A percentile compares a stretch with the other conserved stretches of the same genome.
phyloP scores from a whole-genome alignment of 2,888 invertebrate species.

The Tigriopus californicus region DNA sequence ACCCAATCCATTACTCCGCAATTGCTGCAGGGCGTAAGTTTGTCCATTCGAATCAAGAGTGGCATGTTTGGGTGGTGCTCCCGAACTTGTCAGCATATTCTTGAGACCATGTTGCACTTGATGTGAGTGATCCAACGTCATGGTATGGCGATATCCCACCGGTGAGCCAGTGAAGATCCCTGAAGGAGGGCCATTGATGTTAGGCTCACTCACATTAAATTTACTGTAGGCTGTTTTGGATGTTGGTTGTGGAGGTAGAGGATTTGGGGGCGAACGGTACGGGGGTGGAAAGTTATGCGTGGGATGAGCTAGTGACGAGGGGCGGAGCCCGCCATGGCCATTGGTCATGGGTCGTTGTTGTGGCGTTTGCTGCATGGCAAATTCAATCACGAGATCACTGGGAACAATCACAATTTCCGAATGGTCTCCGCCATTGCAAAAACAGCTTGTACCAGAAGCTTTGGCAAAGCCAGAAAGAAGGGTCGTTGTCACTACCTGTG shows the following conservation, averaged over 20 bases:
- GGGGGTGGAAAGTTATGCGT: background rate
- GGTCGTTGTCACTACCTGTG: too few relatives aligned
- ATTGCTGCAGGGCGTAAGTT: background rate
- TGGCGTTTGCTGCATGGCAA: too few relatives aligned
- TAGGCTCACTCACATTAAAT: slow-evolving; percentile 12
- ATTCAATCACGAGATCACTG: too few relatives aligned
- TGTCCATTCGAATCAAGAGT: background rate
- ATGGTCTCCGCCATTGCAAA: too few relatives aligned
- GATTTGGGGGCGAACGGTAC: background rate
- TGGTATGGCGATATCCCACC: background rate
- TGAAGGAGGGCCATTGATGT: background rate
- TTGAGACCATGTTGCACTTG: background rate
- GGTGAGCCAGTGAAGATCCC: background rate
- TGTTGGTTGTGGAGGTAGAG: background rate
- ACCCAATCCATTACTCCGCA: background rate
- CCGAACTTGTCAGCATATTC: background rate
- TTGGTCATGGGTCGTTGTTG: too few relatives aligned
- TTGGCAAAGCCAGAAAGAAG: too few relatives aligned
- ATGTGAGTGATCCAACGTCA: background rate
- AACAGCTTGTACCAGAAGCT: too few relatives aligned
- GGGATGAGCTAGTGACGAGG: too few relatives aligned
- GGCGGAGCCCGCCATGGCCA: too few relatives aligned
- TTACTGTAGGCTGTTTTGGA: background rate
- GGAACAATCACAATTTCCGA: too few relatives aligned
- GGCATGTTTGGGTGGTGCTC: background rate